These are phyloP conservation scores for Riparia riparia DNA, from an alignment of 2,113 vertebrate species.

Conservation along the genomic window DNA sequence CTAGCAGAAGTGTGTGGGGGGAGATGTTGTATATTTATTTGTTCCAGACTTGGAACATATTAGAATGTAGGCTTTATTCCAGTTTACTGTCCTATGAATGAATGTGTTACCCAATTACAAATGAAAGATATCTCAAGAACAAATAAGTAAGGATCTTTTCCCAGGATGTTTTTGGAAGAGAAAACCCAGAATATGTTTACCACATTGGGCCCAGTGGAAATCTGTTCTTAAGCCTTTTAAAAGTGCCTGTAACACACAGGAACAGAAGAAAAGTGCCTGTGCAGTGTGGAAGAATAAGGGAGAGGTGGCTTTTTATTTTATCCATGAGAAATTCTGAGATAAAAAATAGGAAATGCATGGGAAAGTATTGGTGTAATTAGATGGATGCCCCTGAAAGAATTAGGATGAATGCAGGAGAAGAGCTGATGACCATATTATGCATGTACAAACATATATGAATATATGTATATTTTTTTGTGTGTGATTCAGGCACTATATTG, in stretches of 20 bases:
- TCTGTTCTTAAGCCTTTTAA: not conserved
- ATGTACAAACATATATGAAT: not conserved
- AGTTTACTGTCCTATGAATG: conserved; percentile 46
- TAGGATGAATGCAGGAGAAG: not conserved
- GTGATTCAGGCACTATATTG: not conserved
- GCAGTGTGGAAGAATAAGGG: not conserved
- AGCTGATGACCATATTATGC: not conserved
- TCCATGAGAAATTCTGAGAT: not conserved
- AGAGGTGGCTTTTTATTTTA: not conserved
- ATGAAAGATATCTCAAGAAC: conserved; percentile 6
- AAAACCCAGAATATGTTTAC: not conserved
- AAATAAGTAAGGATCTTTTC: not conserved
- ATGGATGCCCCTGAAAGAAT: not conserved
- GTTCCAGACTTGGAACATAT: conserved; percentile 58
- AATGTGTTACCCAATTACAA: conserved; percentile 18
- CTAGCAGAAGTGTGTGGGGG: conserved; percentile 2
- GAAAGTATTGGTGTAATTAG: not conserved
- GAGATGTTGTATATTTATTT: conserved; percentile 49
- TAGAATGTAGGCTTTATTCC: conserved; percentile 52
- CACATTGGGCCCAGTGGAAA: not conserved
- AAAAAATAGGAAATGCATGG: not conserved
- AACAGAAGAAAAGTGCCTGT: not conserved
- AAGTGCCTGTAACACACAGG: not conserved
- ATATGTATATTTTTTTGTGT: not conserved
- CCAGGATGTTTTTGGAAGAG: not conserved